phyloP scores from a whole-genome alignment of 1,140 invertebrate genomes.

The Rhizoglyphus robini region DNA sequence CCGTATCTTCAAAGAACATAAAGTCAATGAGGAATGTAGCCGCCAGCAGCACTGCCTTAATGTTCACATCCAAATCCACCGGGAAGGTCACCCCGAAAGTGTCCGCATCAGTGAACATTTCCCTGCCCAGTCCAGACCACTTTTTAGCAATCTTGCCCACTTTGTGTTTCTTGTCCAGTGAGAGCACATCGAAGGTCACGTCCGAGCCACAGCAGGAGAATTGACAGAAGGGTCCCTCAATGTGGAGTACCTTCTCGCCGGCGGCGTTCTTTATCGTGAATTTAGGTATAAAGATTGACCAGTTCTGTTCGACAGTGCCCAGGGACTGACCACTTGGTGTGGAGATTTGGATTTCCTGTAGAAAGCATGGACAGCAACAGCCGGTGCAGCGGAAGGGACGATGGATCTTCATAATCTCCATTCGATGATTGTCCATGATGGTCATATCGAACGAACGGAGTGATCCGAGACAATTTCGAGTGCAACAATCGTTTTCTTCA shows the following conservation, averaged over 20 bases:
- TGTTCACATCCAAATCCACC: slow-evolving; percentile 59
- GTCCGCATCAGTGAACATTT: slow-evolving; percentile 58
- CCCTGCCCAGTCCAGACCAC: slow-evolving; percentile 52
- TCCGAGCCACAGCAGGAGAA: slow-evolving; percentile 64
- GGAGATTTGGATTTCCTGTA: slow-evolving; percentile 58
- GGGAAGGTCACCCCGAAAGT: slow-evolving; percentile 64
- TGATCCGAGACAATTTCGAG: slow-evolving; percentile 59
- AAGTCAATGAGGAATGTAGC: slow-evolving; percentile 44
- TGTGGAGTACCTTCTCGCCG: slow-evolving; percentile 58
- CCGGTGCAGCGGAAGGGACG: slow-evolving; percentile 55
- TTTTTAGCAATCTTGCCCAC: slow-evolving; percentile 62
- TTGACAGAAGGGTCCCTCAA: slow-evolving; percentile 70
- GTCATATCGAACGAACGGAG: slow-evolving; percentile 63
- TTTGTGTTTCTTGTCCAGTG: slow-evolving; percentile 15
- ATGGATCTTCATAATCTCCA: slow-evolving; percentile 57
- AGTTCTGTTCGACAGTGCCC: slow-evolving; percentile 67
- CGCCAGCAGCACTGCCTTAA: slow-evolving; percentile 62
- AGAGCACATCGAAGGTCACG: slow-evolving; percentile 48
- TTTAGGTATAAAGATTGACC: slow-evolving; percentile 59
- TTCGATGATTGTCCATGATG: slow-evolving; percentile 58
- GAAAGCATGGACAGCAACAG: slow-evolving; percentile 67
- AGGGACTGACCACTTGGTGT: slow-evolving; percentile 53
- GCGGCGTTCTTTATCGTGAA: slow-evolving; percentile 62
- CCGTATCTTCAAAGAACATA: no score
- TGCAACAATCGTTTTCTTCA: slow-evolving; percentile 54